Evolutionary conservation across 2,888 invertebrate genomes (phyloP).

Genomic region (Carabus problematicus): DNA sequence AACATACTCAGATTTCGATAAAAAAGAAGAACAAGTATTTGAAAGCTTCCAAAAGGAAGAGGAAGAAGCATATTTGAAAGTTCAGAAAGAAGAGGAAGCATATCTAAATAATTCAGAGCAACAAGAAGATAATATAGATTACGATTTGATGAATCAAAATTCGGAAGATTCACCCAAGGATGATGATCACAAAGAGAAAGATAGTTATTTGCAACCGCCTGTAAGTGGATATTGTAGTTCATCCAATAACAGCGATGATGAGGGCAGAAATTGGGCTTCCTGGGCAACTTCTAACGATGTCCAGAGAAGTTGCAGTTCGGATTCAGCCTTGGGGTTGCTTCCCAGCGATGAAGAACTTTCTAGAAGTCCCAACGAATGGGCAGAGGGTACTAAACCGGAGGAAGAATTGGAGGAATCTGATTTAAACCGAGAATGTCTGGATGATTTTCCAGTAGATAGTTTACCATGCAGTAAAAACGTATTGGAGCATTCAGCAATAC

Average conservation of each 20-base stretch:
- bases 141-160: no score
- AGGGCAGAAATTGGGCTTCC: constrained; percentile 49
- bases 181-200: constrained; percentile 44
- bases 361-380: constrained; percentile 45
- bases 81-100: no score
- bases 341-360: constrained; percentile 61
- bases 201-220: constrained; percentile 51
- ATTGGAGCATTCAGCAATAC: constrained; percentile 56
- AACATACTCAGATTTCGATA: no score
- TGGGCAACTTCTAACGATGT: constrained; percentile 51
- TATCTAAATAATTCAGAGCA: no score
- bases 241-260: constrained; percentile 56
- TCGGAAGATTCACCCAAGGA: constrained; percentile 3
- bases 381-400: constrained; percentile 46
- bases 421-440: constrained; percentile 18
- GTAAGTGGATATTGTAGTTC: constrained; percentile 57
- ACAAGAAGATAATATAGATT: no score
- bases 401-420: constrained; percentile 44
- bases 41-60: no score
- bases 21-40: no score
- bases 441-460: constrained; percentile 9
- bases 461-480: constrained; percentile 53
- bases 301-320: constrained; percentile 61
- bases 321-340: constrained; percentile 60
- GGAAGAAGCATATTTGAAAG: no score